Base-by-base conservation (phyloP, 2,888 invertebrate genomes). In the Pandemis cinnamomeana region DNA sequence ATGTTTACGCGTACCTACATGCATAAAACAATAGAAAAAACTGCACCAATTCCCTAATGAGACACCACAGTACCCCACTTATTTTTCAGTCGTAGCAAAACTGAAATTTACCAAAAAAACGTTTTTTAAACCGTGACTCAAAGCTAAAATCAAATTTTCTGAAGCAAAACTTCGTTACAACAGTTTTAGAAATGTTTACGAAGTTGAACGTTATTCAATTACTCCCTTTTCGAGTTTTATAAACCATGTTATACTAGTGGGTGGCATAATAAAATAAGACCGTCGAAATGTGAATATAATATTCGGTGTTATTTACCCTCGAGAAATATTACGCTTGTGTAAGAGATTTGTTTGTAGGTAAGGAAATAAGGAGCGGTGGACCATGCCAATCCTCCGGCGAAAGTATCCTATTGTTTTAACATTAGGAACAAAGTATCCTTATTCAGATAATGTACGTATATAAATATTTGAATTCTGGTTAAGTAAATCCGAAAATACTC, bases 131-230 rank as follows among this genome's bases (percentile, higher is more conserved):
- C 60, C 51, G 71, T 77, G 75, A 78, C 76, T 67, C 70, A 79
- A 83, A 81, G 80, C 83, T 83, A 72, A 82, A 84, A 84, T 82
- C 79, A 82, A 83, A 84, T 84, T 84, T 81, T 78, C 81, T 81
- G 73, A 74, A 72, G 75, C 76, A 72, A 78, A 82, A 84, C 78
- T 84, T 84, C 83, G 82, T 85, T 86, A 83, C 78, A 81, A 83
- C 83, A 82, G 80, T 76, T 84, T 83, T 80, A 75, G 80, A 83
- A 84, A 84, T 82, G 82, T 82, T 82, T 81, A 82, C 81, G 77
- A 81, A 86, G 84, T 84, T 85, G 79, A 82, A 83, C 77, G 78
- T 81, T 82, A 84, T 85, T 84, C 83, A 86, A 87, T 87, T 86
- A 83, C 75, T 77, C 77, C 27, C 81, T 80, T 81, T 80, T 41